These are phyloP conservation scores for Malurus elegans DNA, from an alignment of 2,113 vertebrate genomes.

Conservation along the genomic window DNA sequence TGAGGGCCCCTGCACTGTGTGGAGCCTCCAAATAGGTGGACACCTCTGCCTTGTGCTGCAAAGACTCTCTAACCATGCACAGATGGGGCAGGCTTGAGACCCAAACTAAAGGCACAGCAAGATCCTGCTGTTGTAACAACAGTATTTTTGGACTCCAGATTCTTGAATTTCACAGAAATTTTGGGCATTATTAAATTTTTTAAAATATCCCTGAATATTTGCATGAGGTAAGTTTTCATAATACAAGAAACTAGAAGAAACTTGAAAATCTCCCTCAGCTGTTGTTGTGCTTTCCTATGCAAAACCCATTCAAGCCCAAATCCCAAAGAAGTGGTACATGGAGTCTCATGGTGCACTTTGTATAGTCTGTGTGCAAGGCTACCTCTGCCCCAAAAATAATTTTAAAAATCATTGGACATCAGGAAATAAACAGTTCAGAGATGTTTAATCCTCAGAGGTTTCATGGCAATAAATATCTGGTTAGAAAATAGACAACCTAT, in stretches of 20 bases:
- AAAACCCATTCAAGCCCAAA: background rate
- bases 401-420: background rate
- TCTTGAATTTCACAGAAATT: background rate
- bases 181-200: background rate
- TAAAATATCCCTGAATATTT: background rate
- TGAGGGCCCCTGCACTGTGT: background rate
- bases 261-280: background rate
- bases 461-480: background rate
- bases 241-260: background rate
- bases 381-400: background rate
- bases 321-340: background rate
- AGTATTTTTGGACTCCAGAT: background rate
- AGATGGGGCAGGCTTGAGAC: background rate
- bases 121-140: accelerated
- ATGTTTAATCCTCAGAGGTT: background rate
- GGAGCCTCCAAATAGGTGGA: background rate
- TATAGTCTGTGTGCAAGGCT: background rate
- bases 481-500: background rate
- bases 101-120: background rate
- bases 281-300: background rate
- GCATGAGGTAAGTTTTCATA: background rate
- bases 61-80: background rate
- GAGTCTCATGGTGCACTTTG: background rate
- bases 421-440: background rate
- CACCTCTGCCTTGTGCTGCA: background rate